phyloP scores from a whole-genome alignment of 2,888 invertebrate genomes.

The Dichetophora obliterata region DNA sequence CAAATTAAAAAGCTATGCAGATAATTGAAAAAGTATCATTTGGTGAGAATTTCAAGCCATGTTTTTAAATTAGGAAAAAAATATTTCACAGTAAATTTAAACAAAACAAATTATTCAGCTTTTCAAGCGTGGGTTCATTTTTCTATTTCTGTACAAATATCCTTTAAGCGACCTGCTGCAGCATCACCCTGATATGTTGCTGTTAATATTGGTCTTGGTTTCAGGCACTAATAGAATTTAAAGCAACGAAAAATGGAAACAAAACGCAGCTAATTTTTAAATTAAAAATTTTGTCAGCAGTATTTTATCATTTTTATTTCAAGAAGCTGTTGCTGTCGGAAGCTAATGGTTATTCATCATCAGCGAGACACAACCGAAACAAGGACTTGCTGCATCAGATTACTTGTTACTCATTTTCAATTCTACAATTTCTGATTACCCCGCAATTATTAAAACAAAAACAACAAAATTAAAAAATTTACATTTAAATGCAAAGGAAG shows the following conservation, averaged over 20 bases:
- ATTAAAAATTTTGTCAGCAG: slow-evolving; percentile 17
- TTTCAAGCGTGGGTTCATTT: no score
- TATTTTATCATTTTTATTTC: background rate
- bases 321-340: slow-evolving; percentile 19
- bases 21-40: slow-evolving; percentile 11
- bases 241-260: background rate
- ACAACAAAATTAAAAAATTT: slow-evolving; percentile 67
- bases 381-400: background rate
- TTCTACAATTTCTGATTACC: slow-evolving; percentile 2
- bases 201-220: no score
- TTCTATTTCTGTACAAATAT: background rate
- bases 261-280: slow-evolving; percentile 18
- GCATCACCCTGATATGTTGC: no score
- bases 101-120: background rate
- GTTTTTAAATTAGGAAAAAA: background rate
- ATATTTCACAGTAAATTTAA: background rate
- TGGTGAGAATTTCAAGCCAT: background rate
- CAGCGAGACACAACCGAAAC: slow-evolving; percentile 10
- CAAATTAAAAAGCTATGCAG: background rate
- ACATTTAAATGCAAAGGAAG: slow-evolving; percentile 64
- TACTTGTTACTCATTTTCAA: background rate
- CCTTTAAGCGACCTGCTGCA: no score
- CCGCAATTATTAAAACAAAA: slow-evolving; percentile 58
- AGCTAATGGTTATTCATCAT: slow-evolving; percentile 26
- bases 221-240: no score